Evolutionary conservation across 1,140 invertebrate genomes (phyloP).

Genomic region (Papilio glaucus): DNA sequence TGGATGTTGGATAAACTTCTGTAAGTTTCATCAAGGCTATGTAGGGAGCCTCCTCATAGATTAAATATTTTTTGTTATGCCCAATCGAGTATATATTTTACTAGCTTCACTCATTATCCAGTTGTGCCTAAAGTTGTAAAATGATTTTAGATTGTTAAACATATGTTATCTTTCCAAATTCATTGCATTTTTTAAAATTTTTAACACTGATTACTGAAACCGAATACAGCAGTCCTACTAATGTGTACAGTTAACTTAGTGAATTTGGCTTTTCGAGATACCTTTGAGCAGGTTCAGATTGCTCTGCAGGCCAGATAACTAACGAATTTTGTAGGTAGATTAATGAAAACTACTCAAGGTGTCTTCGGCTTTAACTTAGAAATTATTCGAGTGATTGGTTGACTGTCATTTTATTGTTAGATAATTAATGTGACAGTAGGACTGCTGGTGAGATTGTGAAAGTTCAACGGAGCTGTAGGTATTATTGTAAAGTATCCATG

Average conservation of each 20-base stretch:
- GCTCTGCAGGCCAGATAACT: conserved; percentile 59
- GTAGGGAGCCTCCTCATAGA: conserved; percentile 44
- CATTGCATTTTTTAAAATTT: conserved; percentile 62
- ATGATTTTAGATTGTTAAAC: conserved; percentile 54
- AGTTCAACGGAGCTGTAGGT: conserved; percentile 47
- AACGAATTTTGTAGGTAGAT: conserved; percentile 43
- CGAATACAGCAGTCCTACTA: conserved; percentile 69
- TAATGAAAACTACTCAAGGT: conserved; percentile 48
- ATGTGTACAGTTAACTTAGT: conserved; percentile 44
- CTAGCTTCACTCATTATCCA: conserved; percentile 70
- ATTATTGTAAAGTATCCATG: conserved; percentile 43
- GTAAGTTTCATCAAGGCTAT: conserved; percentile 52
- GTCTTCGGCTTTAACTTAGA: conserved; percentile 51
- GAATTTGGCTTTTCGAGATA: conserved; percentile 45
- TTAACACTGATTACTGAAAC: conserved; percentile 57
- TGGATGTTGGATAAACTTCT: conserved; percentile 58
- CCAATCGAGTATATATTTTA: conserved; percentile 74
- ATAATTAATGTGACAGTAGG: conserved; percentile 69
- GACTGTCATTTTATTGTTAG: conserved; percentile 73
- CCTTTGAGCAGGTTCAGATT: conserved; percentile 43
- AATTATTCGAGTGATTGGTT: conserved; percentile 63
- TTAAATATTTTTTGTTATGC: conserved; percentile 57
- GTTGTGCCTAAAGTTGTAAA: conserved; percentile 70
- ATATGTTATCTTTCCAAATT: conserved; percentile 58
- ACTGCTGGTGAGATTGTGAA: conserved; percentile 62